Percentiles rank a stretch among this genome's conserved stretches.
These are phyloP conservation scores for Zoroaster sp. DNA, from an alignment of 53 echinoderm and acorn worm genomes.

Conservation along the genomic window DNA sequence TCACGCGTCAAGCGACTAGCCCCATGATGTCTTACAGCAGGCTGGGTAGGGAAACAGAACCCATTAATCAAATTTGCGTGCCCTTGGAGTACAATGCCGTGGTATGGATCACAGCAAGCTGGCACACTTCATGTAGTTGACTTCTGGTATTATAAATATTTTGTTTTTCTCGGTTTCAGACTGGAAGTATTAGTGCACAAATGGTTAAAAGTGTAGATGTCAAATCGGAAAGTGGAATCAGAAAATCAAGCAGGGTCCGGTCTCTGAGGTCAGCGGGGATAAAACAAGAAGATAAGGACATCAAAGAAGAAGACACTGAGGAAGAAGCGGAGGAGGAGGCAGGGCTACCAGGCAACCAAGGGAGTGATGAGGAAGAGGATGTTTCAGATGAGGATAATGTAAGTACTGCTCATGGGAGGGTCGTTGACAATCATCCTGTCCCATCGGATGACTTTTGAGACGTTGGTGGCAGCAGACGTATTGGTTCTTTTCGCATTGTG, in stretches of 20 bases:
- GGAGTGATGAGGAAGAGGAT: neutral
- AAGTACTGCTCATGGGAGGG: neutral
- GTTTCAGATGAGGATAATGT: neutral
- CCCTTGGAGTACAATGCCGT: too few species aligned
- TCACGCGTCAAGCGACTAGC: too few species aligned
- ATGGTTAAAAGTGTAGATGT: neutral
- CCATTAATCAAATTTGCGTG: too few species aligned
- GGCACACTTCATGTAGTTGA: too few species aligned
- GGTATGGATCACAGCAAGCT: too few species aligned
- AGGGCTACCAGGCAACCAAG: neutral
- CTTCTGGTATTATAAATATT: too few species aligned
- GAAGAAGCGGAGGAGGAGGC: slow-evolving; percentile 11
- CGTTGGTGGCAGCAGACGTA: neutral
- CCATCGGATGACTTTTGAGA: too few species aligned
- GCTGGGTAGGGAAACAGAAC: too few species aligned
- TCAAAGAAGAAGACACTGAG: neutral
- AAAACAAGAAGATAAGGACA: neutral
- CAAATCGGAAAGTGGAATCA: neutral
- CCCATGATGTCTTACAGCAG: too few species aligned
- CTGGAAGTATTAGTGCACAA: neutral
- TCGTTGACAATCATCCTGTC: too few species aligned
- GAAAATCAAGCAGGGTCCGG: neutral
- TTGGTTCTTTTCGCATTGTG: neutral
- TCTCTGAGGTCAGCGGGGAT: neutral
- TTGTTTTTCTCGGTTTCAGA: neutral